A percentile compares a stretch with the other conserved stretches of the same genome.
phyloP scores from a whole-genome alignment of 2,797 vertebrate genomes.

The Onychomys leucogaster region DNA sequence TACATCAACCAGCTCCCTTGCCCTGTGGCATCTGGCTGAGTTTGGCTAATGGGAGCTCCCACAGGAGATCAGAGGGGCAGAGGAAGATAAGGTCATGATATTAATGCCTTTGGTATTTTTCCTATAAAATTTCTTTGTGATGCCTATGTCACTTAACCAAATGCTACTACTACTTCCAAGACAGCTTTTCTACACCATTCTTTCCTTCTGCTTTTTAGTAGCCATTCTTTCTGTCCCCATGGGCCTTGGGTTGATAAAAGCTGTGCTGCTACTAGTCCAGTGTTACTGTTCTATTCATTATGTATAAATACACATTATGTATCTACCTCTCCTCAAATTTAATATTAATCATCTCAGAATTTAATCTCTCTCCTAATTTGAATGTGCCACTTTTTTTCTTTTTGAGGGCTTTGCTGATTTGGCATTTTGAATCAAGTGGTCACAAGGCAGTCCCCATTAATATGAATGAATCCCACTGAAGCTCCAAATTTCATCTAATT shows the following conservation, averaged over 20 bases:
- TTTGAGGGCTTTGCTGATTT: not conserved
- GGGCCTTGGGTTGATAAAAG: not conserved
- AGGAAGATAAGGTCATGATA: conserved; percentile 43
- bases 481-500: not conserved
- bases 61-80: conserved; percentile 62
- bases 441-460: not conserved
- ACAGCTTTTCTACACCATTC: not conserved
- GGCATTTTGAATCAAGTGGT: conserved; percentile 10
- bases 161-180: conserved; percentile 1
- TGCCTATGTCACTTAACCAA: not conserved
- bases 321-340: not conserved
- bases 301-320: not conserved
- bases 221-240: not conserved
- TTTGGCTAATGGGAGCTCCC: conserved; percentile 51
- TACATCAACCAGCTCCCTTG: conserved; percentile 58
- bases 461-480: not conserved
- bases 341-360: conserved; percentile 24
- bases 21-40: conserved; percentile 47
- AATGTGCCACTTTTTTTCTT: conserved; percentile 20
- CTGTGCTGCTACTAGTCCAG: not conserved
- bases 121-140: not conserved
- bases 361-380: conserved; percentile 37
- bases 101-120: conserved; percentile 47
- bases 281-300: not conserved
- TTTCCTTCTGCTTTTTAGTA: not conserved